Evolutionary conservation across 1,140 invertebrate genomes (phyloP).

Genomic region (Dreissena polymorpha): DNA sequence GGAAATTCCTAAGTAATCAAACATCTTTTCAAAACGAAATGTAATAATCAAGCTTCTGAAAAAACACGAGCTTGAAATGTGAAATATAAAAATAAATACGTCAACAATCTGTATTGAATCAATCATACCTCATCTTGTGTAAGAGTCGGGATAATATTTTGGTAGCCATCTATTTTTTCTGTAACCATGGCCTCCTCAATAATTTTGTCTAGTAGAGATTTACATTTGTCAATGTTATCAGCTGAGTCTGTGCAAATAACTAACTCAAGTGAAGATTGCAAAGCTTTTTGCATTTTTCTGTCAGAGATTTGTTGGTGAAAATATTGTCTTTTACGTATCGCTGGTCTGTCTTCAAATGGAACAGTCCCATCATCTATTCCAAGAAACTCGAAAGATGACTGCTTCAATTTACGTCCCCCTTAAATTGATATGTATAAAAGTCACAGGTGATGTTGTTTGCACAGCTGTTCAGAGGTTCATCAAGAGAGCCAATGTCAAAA

Average conservation of each 20-base stretch:
- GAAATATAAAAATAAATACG: background rate
- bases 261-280: background rate
- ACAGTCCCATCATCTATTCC: too few relatives aligned
- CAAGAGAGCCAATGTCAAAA: too few relatives aligned
- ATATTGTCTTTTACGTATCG: too few relatives aligned
- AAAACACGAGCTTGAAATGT: background rate
- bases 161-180: conserved; percentile 20
- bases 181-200: conserved; percentile 9
- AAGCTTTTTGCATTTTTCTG: too few relatives aligned
- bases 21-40: background rate
- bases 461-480: too few relatives aligned
- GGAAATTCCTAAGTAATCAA: too few relatives aligned
- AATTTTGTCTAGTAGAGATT: conserved; percentile 18
- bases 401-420: too few relatives aligned
- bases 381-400: too few relatives aligned
- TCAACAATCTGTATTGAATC: background rate
- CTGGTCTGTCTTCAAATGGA: too few relatives aligned
- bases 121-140: conserved; percentile 21
- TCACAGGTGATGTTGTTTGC: too few relatives aligned
- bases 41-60: background rate
- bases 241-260: conserved; percentile 21
- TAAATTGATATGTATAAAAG: too few relatives aligned
- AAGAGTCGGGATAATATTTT: conserved; percentile 1
- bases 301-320: too few relatives aligned
- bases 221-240: conserved; percentile 28